A percentile compares a stretch with the other conserved stretches of the same genome.
phyloP scores from a whole-genome alignment of 1,140 invertebrate species.

The Diachasma alloeum region DNA sequence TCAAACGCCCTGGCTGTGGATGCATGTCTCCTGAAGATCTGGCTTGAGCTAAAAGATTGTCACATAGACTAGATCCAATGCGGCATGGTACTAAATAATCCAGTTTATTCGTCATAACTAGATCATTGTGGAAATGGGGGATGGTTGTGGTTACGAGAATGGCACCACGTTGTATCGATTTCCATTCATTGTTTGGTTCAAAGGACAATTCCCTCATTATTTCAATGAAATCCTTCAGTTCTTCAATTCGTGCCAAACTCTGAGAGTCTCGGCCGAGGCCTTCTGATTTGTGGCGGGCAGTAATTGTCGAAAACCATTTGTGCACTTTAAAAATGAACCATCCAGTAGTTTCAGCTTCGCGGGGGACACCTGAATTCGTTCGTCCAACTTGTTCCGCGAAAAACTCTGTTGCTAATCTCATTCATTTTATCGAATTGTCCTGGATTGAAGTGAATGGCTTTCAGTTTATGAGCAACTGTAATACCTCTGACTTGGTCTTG shows the following conservation, averaged over 20 bases:
- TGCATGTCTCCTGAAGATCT: too few species aligned
- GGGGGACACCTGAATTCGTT: not conserved
- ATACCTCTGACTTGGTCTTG: not conserved
- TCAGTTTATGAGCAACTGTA: not conserved
- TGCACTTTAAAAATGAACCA: not conserved
- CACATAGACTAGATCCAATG: too few species aligned
- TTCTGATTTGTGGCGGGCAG: not conserved
- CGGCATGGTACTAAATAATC: too few species aligned
- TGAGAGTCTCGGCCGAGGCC: not conserved
- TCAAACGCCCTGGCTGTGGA: too few species aligned
- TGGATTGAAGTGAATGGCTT: not conserved
- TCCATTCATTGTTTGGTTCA: too few species aligned
- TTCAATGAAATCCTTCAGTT: too few species aligned
- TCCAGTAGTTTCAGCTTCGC: not conserved
- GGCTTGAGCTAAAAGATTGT: too few species aligned
- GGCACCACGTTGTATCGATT: too few species aligned
- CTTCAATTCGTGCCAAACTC: not conserved
- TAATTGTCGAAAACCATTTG: not conserved
- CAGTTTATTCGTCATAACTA: too few species aligned
- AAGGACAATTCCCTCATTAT: too few species aligned
- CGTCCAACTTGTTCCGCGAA: not conserved
- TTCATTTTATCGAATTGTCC: conserved; percentile 7
- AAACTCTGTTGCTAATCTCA: not conserved
- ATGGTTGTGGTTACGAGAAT: too few species aligned
- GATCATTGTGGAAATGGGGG: too few species aligned